A percentile compares a stretch with the other conserved stretches of the same genome.
Conservation (phyloP, 2,113 vertebrate species). For the Eurypyga helias region DNA sequence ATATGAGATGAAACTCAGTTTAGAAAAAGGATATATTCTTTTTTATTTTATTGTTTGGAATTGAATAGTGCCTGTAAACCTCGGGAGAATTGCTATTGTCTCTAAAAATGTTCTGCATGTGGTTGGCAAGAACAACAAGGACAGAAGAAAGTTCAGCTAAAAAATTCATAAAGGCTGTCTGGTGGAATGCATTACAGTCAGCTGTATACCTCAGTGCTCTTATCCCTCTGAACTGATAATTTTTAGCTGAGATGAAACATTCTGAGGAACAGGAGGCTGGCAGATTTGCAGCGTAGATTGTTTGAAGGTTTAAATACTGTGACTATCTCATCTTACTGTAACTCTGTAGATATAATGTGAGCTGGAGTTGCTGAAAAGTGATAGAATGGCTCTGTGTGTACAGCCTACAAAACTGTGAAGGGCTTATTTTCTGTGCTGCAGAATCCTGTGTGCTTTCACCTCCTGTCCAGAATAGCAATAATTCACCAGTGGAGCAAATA, state of each 20-base stretch:
- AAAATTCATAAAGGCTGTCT: constrained; percentile 44
- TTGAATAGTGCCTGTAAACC: background rate
- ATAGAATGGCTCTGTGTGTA: background rate
- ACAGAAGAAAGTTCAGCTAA: constrained; percentile 50
- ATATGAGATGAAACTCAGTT: background rate
- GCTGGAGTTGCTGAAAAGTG: constrained; percentile 38
- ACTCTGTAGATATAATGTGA: constrained; percentile 35
- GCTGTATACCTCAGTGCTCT: constrained; percentile 23
- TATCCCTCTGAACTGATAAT: constrained; percentile 23
- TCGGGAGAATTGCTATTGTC: constrained; percentile 3
- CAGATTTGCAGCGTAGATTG: constrained; percentile 38
- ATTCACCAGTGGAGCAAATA: constrained; percentile 10
- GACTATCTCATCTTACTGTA: constrained; percentile 58
- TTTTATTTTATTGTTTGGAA: constrained; percentile 7
- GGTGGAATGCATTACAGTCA: constrained; percentile 30
- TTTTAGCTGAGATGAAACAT: constrained; percentile 32
- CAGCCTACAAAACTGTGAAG: background rate
- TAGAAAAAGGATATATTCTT: background rate
- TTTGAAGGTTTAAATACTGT: constrained; percentile 58
- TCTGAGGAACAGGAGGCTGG: constrained; percentile 51
- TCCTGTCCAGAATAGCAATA: background rate
- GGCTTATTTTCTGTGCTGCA: background rate
- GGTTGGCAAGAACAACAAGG: constrained; percentile 60
- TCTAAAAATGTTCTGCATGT: constrained; percentile 51
- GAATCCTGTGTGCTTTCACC: background rate